Evolutionary conservation across 2,797 vertebrate genomes (phyloP).

Genomic region (Parauchenoglanis ngamensis): DNA sequence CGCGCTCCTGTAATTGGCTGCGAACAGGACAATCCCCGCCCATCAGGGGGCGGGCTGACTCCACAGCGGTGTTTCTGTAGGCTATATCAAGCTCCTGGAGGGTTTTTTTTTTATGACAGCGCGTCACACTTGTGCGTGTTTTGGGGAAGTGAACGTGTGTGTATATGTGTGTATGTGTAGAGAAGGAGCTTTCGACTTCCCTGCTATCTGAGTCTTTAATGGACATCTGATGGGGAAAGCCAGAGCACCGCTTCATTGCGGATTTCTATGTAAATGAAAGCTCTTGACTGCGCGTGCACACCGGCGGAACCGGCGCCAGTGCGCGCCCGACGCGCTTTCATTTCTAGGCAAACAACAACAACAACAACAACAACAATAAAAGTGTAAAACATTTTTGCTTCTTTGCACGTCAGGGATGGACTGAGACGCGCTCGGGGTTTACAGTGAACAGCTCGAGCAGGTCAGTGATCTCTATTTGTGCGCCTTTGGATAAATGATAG

Average conservation of each 20-base stretch:
- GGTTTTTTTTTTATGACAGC: slow-evolving; percentile 11
- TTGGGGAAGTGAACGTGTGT: background rate
- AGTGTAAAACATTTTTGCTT: background rate
- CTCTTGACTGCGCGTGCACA: slow-evolving; percentile 8
- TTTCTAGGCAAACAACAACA: background rate
- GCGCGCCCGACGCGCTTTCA: slow-evolving; percentile 16
- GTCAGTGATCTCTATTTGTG: slow-evolving; percentile 1
- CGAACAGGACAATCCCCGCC: background rate
- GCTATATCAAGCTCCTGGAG: background rate
- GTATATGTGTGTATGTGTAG: background rate
- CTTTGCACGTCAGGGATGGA: slow-evolving; percentile 60
- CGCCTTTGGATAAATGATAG: slow-evolving; percentile 73
- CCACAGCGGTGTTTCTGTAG: background rate
- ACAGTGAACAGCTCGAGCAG: slow-evolving; percentile 1
- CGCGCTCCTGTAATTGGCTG: background rate
- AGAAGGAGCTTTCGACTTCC: background rate
- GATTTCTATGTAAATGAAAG: slow-evolving; percentile 20
- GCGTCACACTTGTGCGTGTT: background rate
- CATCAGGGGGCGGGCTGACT: background rate
- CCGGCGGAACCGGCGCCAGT: slow-evolving; percentile 17
- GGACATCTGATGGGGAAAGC: background rate
- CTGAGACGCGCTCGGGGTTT: slow-evolving; percentile 59
- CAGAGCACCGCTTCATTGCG: background rate
- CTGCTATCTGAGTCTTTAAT: background rate
- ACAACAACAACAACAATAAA: background rate